Percentiles rank a stretch among this genome's conserved stretches.
Conservation (phyloP, 2,888 invertebrate genomes). For the Ceraclea dissimilis region DNA sequence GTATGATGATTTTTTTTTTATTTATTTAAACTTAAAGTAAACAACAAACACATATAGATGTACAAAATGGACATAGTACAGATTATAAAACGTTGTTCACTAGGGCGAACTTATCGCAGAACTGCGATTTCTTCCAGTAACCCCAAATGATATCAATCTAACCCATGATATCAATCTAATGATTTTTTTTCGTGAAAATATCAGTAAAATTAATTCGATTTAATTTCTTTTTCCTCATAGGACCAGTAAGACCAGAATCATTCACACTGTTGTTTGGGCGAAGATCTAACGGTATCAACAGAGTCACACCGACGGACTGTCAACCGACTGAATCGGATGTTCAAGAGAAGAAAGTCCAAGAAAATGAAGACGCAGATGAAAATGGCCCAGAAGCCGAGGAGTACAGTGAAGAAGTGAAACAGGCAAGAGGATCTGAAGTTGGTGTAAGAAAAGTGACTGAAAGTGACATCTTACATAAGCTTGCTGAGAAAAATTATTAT, state of each 20-base stretch:
- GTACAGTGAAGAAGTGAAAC: constrained; percentile 6
- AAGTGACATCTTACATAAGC: constrained; percentile 21
- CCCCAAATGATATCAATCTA: no score
- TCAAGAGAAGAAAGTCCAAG: constrained; percentile 2
- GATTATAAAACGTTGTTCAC: no score
- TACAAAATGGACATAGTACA: no score
- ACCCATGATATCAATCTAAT: no score
- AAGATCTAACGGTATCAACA: constrained; percentile 4
- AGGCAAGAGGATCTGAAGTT: background rate
- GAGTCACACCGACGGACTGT: constrained; percentile 19
- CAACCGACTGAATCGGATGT: constrained; percentile 16
- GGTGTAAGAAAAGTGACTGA: constrained; percentile 15
- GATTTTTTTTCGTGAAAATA: no score
- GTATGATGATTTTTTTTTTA: no score
- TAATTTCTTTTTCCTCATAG: no score
- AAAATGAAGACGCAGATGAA: constrained; percentile 10
- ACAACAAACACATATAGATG: no score
- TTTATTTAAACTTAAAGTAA: no score
- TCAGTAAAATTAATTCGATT: no score
- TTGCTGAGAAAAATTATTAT: constrained; percentile 24
- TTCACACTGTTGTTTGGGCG: constrained; percentile 19
- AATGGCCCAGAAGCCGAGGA: constrained; percentile 8
- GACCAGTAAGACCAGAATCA: constrained; percentile 25
- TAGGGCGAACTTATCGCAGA: no score
- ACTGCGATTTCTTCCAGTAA: no score